Conservation (phyloP, 1,140 invertebrate species). For the Scaptodrosophila lebanonensis region DNA sequence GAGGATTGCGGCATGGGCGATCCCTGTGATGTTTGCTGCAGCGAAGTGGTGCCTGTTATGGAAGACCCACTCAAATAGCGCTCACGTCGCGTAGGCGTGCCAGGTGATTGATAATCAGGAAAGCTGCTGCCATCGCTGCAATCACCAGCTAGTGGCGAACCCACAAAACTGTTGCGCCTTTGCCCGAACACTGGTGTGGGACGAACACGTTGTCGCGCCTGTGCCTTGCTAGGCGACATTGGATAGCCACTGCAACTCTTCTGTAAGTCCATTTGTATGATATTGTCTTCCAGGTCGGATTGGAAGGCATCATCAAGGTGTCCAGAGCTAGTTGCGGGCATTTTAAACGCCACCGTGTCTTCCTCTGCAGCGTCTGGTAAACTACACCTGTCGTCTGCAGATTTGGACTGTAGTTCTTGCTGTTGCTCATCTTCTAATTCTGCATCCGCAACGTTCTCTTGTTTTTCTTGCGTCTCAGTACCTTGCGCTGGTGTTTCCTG, state of each 20-base stretch:
- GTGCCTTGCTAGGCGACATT: slow-evolving; percentile 62
- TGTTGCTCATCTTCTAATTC: slow-evolving; percentile 2
- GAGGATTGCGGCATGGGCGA: slow-evolving; percentile 40
- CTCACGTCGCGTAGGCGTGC: slow-evolving; percentile 57
- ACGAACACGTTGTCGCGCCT: slow-evolving; percentile 46
- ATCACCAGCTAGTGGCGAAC: slow-evolving; percentile 42
- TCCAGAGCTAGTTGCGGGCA: slow-evolving; percentile 40
- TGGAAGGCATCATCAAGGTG: slow-evolving; percentile 54
- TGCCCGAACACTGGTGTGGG: slow-evolving; percentile 66
- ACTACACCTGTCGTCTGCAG: no score
- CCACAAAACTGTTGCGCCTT: slow-evolving; percentile 77
- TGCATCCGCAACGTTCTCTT: slow-evolving; percentile 9
- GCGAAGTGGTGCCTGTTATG: slow-evolving; percentile 36
- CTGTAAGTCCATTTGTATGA: slow-evolving; percentile 67
- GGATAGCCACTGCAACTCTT: slow-evolving; percentile 48
- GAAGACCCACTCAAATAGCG: slow-evolving; percentile 56
- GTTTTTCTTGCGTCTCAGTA: slow-evolving; percentile 2
- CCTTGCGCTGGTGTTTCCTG: slow-evolving; percentile 31
- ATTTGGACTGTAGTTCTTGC: slow-evolving; percentile 5
- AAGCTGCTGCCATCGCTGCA: slow-evolving; percentile 70
- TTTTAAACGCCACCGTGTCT: slow-evolving; percentile 47
- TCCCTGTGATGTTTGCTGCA: slow-evolving; percentile 13
- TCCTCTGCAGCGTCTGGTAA: slow-evolving; percentile 21
- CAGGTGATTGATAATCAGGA: slow-evolving; percentile 68
- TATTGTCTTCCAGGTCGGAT: slow-evolving; percentile 68